Base-by-base conservation (phyloP, 2,888 invertebrate genomes). In the Drosophila subsilvestris region DNA sequence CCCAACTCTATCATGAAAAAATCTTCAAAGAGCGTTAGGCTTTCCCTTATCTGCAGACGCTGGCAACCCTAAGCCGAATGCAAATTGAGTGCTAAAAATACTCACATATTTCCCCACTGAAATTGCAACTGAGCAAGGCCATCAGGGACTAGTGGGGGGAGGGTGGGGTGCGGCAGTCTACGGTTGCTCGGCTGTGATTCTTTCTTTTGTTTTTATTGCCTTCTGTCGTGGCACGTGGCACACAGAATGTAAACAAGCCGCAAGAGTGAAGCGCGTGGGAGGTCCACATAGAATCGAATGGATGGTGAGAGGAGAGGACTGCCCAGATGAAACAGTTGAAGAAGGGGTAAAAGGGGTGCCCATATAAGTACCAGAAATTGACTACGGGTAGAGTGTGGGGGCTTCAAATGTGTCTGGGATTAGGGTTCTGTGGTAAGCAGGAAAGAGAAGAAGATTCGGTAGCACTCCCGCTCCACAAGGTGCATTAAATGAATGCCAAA, bases 231-330 rank as follows among this genome's bases (percentile, higher is more conserved):
- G 74, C 83, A 87, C 88, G 86, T 85, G 86, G 79, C 76, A 75
- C 74, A 75, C 74, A 63, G 77, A 81, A 77, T 76, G 79, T 76
- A 80, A 88, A 84, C 84, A 83, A 73, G 71, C 70, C 78, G 44
- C 82, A 86, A 50, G 74, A 72, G 65, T 65, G 73, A 60, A 72
- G 57, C 68, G 63, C 44, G 44, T 59, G 51, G 66, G 60, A 75
- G 73, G 58, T 76, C 58, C 56, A 47, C 44, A n/a, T 42, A 43
- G 44, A 54, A 50, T 45, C 43, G 56, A 72, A 32, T 43, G 47
- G 42, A 47, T 17, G 50, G 20, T 10, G 32, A 12, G 12, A 6
- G 18, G 18, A 42, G 14, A 43, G 5, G 5, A n/a, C 3, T 54
- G 43, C 37, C 4, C 14, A 43, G 14, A 51, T 32, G 14, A 20